These are phyloP conservation scores for Daubentonia madagascariensis DNA, from an alignment of 2,113 vertebrate genomes.

Conservation along the genomic window DNA sequence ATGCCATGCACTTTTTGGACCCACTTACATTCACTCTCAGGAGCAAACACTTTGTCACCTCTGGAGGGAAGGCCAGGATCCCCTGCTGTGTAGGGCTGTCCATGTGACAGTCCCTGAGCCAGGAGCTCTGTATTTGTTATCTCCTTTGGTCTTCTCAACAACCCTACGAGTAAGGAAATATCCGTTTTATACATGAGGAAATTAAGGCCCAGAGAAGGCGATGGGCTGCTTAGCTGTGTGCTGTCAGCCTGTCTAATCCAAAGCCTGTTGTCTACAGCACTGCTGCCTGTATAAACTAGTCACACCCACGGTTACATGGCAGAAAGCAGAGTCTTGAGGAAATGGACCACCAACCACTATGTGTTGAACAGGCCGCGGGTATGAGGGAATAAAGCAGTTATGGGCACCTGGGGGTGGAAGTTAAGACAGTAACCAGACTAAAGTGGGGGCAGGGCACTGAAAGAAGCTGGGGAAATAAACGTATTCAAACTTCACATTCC, in stretches of 20 bases:
- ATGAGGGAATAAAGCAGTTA: neutral
- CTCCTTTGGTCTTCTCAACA: neutral
- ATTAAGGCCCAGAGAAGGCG: neutral
- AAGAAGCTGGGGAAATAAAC: neutral
- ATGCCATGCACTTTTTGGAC: neutral
- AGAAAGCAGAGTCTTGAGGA: neutral
- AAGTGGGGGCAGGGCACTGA: rapidly evolving
- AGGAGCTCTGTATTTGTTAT: neutral
- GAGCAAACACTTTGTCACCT: neutral
- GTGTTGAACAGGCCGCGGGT: neutral
- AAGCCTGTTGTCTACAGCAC: neutral
- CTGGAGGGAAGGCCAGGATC: neutral
- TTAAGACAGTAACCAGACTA: neutral
- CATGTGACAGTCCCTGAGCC: neutral
- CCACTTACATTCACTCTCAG: neutral
- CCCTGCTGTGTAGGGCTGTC: rapidly evolving
- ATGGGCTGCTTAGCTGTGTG: neutral
- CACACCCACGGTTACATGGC: rapidly evolving
- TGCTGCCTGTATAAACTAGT: neutral
- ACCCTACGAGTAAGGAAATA: neutral
- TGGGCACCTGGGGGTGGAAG: neutral
- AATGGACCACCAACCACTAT: neutral
- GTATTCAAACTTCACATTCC: neutral
- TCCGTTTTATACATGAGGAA: neutral
- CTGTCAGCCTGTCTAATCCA: neutral